phyloP scores from a whole-genome alignment of 1,140 invertebrate genomes.

The Hyles vespertilio region DNA sequence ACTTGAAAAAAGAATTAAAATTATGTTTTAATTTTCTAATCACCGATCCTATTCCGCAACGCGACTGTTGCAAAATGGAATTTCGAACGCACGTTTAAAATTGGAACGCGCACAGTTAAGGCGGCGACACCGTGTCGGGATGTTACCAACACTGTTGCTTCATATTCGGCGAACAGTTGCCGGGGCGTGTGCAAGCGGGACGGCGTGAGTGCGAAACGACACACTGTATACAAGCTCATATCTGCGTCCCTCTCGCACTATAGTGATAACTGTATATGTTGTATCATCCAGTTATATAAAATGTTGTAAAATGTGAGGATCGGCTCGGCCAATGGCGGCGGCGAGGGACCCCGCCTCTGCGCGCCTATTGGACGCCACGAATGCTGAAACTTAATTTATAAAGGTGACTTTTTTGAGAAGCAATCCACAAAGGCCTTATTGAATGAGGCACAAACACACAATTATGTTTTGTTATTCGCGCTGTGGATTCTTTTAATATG shows the following conservation, averaged over 20 bases:
- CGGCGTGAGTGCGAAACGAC: slow-evolving; percentile 49
- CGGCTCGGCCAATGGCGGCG: slow-evolving; percentile 36
- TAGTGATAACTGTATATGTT: slow-evolving; percentile 70
- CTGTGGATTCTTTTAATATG: slow-evolving; percentile 53
- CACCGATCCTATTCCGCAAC: too few species aligned
- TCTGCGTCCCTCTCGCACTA: slow-evolving; percentile 45
- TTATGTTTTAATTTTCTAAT: too few species aligned
- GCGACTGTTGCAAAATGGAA: not conserved
- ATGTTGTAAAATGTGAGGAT: slow-evolving; percentile 58
- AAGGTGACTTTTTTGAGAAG: slow-evolving; percentile 53
- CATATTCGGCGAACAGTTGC: slow-evolving; percentile 55
- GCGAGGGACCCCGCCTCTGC: slow-evolving; percentile 40
- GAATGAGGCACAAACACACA: slow-evolving; percentile 10
- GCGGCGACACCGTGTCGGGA: slow-evolving; percentile 35
- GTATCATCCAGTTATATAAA: slow-evolving; percentile 74
- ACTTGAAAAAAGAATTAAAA: too few species aligned
- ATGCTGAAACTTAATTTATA: slow-evolving; percentile 71
- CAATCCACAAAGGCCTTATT: slow-evolving; percentile 9
- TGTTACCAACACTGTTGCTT: slow-evolving; percentile 60
- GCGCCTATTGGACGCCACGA: slow-evolving; percentile 39
- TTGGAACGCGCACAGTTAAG: slow-evolving; percentile 31
- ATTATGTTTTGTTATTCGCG: slow-evolving; percentile 52
- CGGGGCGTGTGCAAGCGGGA: slow-evolving; percentile 39
- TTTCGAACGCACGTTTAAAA: slow-evolving; percentile 3
- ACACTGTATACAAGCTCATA: slow-evolving; percentile 56